A percentile compares a stretch with the other conserved stretches of the same genome.
Conservation (phyloP, 2,797 vertebrate species). For the Chiloscyllium punctatum region DNA sequence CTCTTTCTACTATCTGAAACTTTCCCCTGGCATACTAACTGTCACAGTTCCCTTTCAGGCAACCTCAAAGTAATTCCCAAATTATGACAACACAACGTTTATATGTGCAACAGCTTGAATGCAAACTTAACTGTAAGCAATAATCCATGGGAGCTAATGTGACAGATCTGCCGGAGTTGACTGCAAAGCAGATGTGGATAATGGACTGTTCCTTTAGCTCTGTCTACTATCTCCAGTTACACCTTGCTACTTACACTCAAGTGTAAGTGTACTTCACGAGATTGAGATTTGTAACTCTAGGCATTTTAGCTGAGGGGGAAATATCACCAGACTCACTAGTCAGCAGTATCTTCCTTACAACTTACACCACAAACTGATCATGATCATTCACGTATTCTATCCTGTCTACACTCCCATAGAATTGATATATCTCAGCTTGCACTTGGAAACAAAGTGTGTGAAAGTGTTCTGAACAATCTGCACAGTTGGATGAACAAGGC, state of each 20-base stretch:
- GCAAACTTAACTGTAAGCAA: not conserved
- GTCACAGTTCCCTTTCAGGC: not conserved
- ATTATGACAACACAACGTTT: not conserved
- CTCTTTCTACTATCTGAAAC: not conserved
- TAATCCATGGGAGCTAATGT: not conserved
- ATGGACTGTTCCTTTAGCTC: not conserved
- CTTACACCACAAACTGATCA: not conserved
- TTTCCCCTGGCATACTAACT: not conserved
- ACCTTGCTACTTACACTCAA: too few relatives aligned
- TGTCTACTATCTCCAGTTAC: not conserved
- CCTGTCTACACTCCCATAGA: not conserved
- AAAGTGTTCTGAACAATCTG: not conserved
- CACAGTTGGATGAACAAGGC: not conserved
- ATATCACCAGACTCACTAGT: not conserved
- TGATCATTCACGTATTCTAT: not conserved
- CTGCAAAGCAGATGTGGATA: not conserved
- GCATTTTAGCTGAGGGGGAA: not conserved
- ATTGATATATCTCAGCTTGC: not conserved
- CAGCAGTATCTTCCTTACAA: not conserved
- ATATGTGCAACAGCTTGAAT: not conserved
- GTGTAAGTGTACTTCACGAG: not conserved
- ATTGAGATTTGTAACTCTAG: not conserved
- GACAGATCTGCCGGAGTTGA: not conserved
- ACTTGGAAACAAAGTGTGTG: not conserved
- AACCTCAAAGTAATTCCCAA: not conserved